phyloP scores from a whole-genome alignment of 2,797 vertebrate genomes.

The Eleutherodactylus coqui region DNA sequence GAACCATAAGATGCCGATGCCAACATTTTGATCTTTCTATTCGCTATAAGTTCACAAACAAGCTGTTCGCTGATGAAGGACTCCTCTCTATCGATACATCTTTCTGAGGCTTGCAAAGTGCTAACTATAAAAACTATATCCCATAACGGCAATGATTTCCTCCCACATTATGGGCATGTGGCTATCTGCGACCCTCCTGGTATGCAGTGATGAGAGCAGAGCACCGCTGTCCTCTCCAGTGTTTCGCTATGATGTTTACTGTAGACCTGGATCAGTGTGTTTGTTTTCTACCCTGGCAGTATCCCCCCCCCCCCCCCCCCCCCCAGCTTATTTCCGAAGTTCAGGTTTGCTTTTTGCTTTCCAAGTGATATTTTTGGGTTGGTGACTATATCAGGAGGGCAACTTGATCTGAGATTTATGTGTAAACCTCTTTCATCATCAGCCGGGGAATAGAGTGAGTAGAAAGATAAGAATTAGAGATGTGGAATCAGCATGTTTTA shows the following conservation, averaged over 20 bases:
- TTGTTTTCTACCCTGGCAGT: not conserved
- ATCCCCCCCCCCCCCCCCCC: no score
- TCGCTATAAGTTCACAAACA: no score
- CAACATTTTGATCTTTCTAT: no score
- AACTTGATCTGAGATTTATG: constrained; percentile 47
- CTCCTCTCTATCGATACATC: not conserved
- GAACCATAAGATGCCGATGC: no score
- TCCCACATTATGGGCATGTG: no score
- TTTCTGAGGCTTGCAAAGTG: not conserved
- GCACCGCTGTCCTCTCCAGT: no score
- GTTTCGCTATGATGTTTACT: not conserved
- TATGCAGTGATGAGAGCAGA: not conserved
- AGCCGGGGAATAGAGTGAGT: not conserved
- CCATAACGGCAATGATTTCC: not conserved
- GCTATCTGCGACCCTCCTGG: not conserved
- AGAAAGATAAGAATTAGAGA: no score
- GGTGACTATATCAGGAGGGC: constrained; percentile 18
- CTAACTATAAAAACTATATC: not conserved
- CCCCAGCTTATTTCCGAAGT: not conserved
- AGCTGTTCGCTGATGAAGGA: no score
- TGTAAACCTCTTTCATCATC: constrained; percentile 31
- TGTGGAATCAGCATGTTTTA: no score
- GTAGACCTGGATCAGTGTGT: not conserved
- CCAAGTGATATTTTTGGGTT: constrained; percentile 26
- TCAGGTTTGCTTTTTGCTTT: constrained; percentile 29